Percentiles rank a stretch among this genome's conserved stretches.
phyloP scores from a whole-genome alignment of 2,113 vertebrate genomes.

The Actenoides lindsayi region DNA sequence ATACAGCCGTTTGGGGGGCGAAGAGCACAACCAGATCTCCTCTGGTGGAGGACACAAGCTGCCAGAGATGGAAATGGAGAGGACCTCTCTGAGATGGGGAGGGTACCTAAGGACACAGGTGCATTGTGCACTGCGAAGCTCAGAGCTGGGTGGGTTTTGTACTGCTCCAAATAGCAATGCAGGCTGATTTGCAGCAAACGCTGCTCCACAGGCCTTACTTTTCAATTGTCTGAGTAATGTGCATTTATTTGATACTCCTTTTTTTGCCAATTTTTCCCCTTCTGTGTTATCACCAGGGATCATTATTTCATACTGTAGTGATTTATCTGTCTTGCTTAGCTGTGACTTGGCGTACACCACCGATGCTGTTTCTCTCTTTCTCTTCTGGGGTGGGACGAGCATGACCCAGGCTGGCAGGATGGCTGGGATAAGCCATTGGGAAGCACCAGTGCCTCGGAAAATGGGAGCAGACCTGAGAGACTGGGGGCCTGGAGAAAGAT shows the following conservation, averaged over 20 bases:
- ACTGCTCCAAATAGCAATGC: neutral
- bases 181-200: neutral
- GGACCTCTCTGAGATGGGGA: rapidly evolving
- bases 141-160: neutral
- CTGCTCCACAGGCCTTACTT: neutral
- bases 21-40: neutral
- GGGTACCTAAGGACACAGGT: neutral
- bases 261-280: neutral
- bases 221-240: neutral
- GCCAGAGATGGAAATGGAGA: neutral
- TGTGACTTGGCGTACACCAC: neutral
- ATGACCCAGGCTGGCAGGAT: neutral
- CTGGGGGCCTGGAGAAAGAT: neutral
- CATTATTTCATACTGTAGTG: neutral
- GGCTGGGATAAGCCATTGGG: neutral
- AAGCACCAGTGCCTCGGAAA: neutral
- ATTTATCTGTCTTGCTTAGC: neutral
- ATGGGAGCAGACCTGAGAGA: neutral
- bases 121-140: neutral
- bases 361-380: neutral
- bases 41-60: neutral
- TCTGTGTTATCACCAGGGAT: neutral
- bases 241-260: neutral
- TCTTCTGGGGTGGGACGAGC: rapidly evolving
- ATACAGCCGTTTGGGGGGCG: rapidly evolving